Base-by-base conservation (phyloP, 2,888 invertebrate species). In the Molorchus minor region DNA sequence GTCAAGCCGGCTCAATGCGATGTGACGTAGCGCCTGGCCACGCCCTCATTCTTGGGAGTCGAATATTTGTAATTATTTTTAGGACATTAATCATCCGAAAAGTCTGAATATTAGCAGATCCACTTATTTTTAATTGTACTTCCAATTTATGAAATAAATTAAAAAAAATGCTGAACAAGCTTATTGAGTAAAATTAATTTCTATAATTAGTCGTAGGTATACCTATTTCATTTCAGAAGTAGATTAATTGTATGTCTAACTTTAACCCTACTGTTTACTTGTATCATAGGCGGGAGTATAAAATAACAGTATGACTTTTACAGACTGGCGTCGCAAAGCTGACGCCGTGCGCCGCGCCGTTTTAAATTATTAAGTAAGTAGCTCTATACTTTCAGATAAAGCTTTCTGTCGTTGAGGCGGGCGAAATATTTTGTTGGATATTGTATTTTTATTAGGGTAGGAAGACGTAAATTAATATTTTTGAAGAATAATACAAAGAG, bases 251-350 rank as follows among this genome's bases (percentile, higher is more conserved):
- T 25, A 25, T n/a, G n/a, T n/a, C n/a, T n/a, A 25, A 25, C 3
- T 25, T 25, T 25, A 25, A 25, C 25, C 8, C 25, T 8, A 25
- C 25, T 25, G 8, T 25, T 25, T 15, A 29, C 15, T 16, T 25
- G 13, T 25, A 25, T 30, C 15, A 29, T 1, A 30, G 29, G 15
- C 16, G 15, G 29, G 29, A 44, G n/a, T 30, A 1, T 29, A 44
- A n/a, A 25, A 29, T 8, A 16, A 44, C 25, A 25, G 19, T 45
- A 29, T 30, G 33, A 13, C 29, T 30, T 45, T 45, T 25, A 45
- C 33, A 33, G 45, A 45, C 45, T 45, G 45, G 30, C 45, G 45
- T 33, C 45, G 19, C 17, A 33, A 17, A n/a, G 29, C 17, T 45
- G 45, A 16, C 45, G 45, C 45, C 25, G 25, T 8, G 25, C 25